Evolutionary conservation across 2,113 vertebrate species (phyloP), one percentile per base, ranked within the genome.

Genomic region (Eonycteris spelaea): DNA sequence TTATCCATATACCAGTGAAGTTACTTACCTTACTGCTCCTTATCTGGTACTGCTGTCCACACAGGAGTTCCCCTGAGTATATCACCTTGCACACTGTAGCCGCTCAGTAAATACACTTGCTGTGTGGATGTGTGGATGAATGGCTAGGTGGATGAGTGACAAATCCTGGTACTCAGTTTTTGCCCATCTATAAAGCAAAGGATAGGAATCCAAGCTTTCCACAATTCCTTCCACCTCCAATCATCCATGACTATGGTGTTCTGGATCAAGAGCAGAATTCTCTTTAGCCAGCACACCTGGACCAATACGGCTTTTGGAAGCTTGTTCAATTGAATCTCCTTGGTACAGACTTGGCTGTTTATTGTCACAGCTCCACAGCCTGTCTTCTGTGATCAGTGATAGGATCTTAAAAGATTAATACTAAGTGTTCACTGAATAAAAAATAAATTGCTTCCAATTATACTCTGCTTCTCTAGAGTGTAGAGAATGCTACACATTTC

Each of bases 1-100:
- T 79, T 61, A 30, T 38, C 59, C n/a, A 11, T 3, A 9, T 0
- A 2, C 13, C 38, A 51, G 2, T 0, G 1, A 38, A 24, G 51
- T 63, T 48, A 22, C 53, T 67, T 26, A 24, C 33, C 53, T 67
- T 26, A 24, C 33, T n/a, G 4, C 15, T 35, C 45, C 22, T 70
- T 33, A 21, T 35, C 63, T 26, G 73, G 10, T 61, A 51, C 48
- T 12, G 30, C 45, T 35, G 5, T 45, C 84, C 65, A 43, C 5
- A 0, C 1, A 57, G 51, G 26, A 22, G 45, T n/a, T 3, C 13
- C 9, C 21, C 21, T 45, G 11, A n/a, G 21, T 6, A 26, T 16
- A 26, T 78, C 35, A 73, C 63, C 22, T 55, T 53, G 38, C 26
- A 59, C 5, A 2, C 2, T 45, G 57, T 16, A 57, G 26, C 48